phyloP scores from a whole-genome alignment of 2,888 invertebrate species.

The Conomelus anceps region DNA sequence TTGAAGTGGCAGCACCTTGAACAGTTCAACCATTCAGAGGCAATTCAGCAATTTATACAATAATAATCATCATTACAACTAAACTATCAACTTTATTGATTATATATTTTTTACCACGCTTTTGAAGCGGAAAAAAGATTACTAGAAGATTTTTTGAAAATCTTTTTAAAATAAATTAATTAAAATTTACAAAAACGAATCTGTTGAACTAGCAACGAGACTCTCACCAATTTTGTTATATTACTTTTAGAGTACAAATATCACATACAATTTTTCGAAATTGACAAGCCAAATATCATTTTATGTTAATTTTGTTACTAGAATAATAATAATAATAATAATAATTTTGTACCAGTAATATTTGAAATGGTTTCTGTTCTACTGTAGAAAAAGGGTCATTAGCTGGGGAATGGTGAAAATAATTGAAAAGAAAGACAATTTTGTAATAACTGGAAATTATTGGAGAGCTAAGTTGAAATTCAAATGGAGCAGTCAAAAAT shows the following conservation, averaged over 20 bases:
- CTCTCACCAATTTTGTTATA: not conserved
- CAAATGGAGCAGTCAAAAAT: no score
- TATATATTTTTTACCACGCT: not conserved
- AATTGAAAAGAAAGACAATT: not conserved
- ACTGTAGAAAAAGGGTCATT: not conserved
- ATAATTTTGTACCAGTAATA: not conserved
- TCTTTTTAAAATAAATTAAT: not conserved
- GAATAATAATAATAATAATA: not conserved
- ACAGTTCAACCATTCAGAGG: not conserved
- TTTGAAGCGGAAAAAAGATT: not conserved
- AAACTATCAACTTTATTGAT: not conserved
- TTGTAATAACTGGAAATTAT: no score
- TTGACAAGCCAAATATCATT: not conserved
- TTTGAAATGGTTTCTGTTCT: not conserved
- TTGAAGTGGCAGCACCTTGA: not conserved
- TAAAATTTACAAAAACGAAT: not conserved
- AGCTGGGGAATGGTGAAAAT: not conserved
- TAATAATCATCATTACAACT: not conserved
- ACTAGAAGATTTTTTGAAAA: not conserved
- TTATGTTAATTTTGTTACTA: not conserved
- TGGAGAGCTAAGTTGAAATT: no score
- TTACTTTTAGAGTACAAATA: not conserved
- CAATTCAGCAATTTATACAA: not conserved
- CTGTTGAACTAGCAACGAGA: not conserved
- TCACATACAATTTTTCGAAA: not conserved